phyloP scores from a whole-genome alignment of 2,888 invertebrate species.

The Thera britannica region DNA sequence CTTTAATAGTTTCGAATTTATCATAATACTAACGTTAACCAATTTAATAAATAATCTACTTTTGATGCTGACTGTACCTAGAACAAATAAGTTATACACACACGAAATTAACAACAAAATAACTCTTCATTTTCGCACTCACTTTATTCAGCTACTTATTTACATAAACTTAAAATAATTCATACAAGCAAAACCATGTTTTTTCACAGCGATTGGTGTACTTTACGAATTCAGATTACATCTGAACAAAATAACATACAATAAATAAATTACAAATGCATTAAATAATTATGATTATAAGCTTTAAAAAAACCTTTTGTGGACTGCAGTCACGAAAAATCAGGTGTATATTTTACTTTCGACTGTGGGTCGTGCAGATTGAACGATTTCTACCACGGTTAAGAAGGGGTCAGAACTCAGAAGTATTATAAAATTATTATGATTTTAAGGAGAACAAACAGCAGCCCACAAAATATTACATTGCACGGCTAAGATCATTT shows the following conservation, averaged over 20 bases:
- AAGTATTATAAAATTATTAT: no score
- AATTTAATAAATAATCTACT: neutral
- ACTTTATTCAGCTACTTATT: slow-evolving; percentile 40
- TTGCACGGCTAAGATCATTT: no score
- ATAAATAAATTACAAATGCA: slow-evolving; percentile 26
- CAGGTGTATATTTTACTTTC: neutral
- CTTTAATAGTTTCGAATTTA: neutral
- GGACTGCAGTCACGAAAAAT: neutral
- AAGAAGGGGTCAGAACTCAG: no score
- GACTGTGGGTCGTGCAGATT: no score
- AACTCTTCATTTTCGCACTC: slow-evolving; percentile 24
- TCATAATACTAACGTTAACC: neutral
- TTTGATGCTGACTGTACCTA: neutral
- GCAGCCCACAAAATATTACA: no score
- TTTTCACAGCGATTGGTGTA: slow-evolving; percentile 44
- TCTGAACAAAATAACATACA: slow-evolving; percentile 46
- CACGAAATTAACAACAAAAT: slow-evolving; percentile 9
- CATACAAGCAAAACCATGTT: slow-evolving; percentile 36
- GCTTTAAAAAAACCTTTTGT: neutral
- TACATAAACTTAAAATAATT: slow-evolving; percentile 34
- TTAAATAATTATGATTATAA: neutral
- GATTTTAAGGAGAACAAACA: no score
- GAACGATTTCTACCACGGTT: no score
- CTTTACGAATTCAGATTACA: slow-evolving; percentile 58
- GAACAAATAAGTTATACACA: neutral